phyloP scores from a whole-genome alignment of 2,888 invertebrate species.

The Protodeltote pygarga region DNA sequence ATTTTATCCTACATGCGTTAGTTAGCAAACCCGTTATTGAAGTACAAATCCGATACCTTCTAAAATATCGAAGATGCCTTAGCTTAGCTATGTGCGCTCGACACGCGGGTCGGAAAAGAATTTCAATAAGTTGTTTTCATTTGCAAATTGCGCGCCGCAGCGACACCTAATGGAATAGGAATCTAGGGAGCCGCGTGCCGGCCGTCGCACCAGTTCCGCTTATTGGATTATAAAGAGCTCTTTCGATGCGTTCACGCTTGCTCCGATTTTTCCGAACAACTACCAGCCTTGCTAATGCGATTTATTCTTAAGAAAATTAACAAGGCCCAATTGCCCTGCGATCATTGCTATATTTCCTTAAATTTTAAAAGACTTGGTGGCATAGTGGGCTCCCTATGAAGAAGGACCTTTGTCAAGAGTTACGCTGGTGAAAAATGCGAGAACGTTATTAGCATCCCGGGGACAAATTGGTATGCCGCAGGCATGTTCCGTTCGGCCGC shows the following conservation, averaged over 20 bases:
- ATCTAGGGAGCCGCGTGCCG: constrained; percentile 71
- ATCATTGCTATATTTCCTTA: constrained; percentile 2
- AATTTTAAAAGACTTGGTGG: constrained; percentile 41
- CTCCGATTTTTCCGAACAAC: constrained; percentile 40
- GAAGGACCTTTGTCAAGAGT: constrained; percentile 68
- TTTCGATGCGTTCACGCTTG: constrained; percentile 48
- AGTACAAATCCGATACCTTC: constrained; percentile 62
- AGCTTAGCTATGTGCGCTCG: constrained; percentile 55
- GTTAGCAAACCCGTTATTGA: constrained; percentile 42
- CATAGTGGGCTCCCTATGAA: constrained; percentile 56
- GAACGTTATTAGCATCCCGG: constrained; percentile 79
- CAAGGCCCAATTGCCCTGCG: neutral
- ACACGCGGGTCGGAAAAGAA: constrained; percentile 77
- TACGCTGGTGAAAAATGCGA: constrained; percentile 77
- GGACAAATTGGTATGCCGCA: constrained; percentile 81
- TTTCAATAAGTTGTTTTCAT: constrained; percentile 87
- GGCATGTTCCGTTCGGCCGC: constrained; percentile 73
- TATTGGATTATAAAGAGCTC: constrained; percentile 76
- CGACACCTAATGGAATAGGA: constrained; percentile 85
- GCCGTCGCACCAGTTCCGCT: constrained; percentile 61
- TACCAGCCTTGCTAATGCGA: constrained; percentile 27
- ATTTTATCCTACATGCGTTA: no score
- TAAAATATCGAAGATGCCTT: constrained; percentile 68
- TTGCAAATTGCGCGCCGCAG: constrained; percentile 83
- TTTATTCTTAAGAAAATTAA: constrained; percentile 31